Conservation (phyloP, 2,797 vertebrate genomes). For the Halcyon chelicuti region DNA sequence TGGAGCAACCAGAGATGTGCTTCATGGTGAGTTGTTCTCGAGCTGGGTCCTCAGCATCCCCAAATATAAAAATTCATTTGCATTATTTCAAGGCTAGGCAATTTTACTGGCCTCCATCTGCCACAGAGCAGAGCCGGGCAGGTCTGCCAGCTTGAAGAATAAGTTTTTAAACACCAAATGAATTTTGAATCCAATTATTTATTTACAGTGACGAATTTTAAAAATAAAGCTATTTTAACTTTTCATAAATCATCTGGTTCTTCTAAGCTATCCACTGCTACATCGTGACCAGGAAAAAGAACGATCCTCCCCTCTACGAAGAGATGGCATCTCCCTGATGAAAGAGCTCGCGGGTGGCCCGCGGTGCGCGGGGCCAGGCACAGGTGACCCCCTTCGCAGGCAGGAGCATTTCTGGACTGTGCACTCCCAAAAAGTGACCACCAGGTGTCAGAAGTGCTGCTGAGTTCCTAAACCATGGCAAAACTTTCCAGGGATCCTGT, state of each 20-base stretch:
- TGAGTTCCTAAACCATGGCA: conserved; percentile 2
- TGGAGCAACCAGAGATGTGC: neutral
- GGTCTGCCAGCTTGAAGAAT: neutral
- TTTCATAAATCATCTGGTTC: conserved; percentile 62
- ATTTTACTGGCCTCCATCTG: conserved; percentile 7
- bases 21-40: neutral
- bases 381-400: conserved; percentile 79
- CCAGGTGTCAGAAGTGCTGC: conserved; percentile 86
- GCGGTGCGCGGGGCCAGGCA: conserved; percentile 43
- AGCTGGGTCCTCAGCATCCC: neutral
- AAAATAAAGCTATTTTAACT: conserved; percentile 57
- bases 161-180: conserved; percentile 36
- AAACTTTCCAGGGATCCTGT: neutral
- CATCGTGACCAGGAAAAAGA: neutral
- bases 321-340: neutral
- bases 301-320: neutral
- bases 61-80: conserved; percentile 24
- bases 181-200: conserved; percentile 56
- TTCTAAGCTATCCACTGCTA: neutral
- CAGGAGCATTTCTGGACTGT: conserved; percentile 43
- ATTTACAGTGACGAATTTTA: conserved; percentile 14
- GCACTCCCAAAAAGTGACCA: conserved; percentile 76
- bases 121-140: neutral
- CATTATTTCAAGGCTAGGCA: neutral
- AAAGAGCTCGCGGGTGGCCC: conserved; percentile 20